phyloP scores from a whole-genome alignment of 2,797 vertebrate genomes.

The Alcedo quadribrachys region DNA sequence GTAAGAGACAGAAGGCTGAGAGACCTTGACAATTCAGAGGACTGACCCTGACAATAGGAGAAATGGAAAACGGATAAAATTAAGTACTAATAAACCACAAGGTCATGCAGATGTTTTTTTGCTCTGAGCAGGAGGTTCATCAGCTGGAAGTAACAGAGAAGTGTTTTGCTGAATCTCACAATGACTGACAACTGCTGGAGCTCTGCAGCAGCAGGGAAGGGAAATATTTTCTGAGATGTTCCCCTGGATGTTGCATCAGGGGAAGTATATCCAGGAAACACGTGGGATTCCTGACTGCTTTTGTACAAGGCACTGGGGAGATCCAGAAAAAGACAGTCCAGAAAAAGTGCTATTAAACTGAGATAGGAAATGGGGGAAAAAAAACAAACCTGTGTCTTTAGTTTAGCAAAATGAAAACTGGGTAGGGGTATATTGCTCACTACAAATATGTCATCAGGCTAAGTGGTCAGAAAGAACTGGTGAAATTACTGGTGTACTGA shows the following conservation, averaged over 20 bases:
- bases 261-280: constrained; percentile 64
- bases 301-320: constrained; percentile 62
- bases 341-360: constrained; percentile 4
- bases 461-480: background rate
- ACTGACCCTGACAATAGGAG: constrained; percentile 50
- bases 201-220: constrained; percentile 12
- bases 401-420: background rate
- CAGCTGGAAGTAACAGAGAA: constrained; percentile 43
- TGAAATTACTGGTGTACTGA: background rate
- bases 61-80: constrained; percentile 29
- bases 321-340: constrained; percentile 30
- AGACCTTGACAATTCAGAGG: constrained; percentile 47
- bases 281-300: constrained; percentile 51
- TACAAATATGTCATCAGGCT: background rate
- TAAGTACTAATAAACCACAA: constrained; percentile 61
- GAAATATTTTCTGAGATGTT: constrained; percentile 44
- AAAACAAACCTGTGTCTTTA: background rate
- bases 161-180: constrained; percentile 48
- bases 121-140: constrained; percentile 16
- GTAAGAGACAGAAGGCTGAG: constrained; percentile 5
- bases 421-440: background rate
- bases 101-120: constrained; percentile 62
- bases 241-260: constrained; percentile 62
- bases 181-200: constrained; percentile 27
- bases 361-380: background rate